phyloP scores from a whole-genome alignment of 2,113 vertebrate genomes.

The Gnathonemus echidnorhynchus region DNA sequence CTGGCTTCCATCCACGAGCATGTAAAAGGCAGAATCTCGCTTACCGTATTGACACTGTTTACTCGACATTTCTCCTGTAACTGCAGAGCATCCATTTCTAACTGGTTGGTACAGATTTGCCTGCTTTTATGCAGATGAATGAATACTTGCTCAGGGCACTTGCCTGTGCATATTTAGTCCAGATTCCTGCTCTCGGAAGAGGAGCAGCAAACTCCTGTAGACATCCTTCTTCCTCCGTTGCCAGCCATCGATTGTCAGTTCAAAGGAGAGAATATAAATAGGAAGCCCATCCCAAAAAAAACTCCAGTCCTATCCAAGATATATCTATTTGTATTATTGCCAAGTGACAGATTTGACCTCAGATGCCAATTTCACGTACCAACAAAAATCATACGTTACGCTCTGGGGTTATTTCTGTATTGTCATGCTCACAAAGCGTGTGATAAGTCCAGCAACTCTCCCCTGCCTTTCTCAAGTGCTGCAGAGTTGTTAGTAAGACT shows the following conservation, averaged over 20 bases:
- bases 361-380: neutral
- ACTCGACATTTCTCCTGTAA: neutral
- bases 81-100: neutral
- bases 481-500: neutral
- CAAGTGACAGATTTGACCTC: neutral
- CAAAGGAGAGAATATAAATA: neutral
- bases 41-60: neutral
- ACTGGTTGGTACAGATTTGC: neutral
- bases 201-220: neutral
- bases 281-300: neutral
- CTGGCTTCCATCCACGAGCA: neutral
- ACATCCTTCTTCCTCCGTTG: neutral
- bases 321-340: neutral
- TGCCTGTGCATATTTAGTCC: neutral
- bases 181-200: neutral
- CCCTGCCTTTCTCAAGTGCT: neutral
- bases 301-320: neutral
- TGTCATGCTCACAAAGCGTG: neutral
- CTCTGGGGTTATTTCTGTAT: neutral
- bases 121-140: constrained; percentile 4
- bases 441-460: neutral
- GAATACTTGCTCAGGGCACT: neutral
- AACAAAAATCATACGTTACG: neutral
- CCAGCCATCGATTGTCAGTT: neutral
- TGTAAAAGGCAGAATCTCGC: neutral